Conservation (phyloP, 2,888 invertebrate genomes). For the Entomobrya multifasciata region DNA sequence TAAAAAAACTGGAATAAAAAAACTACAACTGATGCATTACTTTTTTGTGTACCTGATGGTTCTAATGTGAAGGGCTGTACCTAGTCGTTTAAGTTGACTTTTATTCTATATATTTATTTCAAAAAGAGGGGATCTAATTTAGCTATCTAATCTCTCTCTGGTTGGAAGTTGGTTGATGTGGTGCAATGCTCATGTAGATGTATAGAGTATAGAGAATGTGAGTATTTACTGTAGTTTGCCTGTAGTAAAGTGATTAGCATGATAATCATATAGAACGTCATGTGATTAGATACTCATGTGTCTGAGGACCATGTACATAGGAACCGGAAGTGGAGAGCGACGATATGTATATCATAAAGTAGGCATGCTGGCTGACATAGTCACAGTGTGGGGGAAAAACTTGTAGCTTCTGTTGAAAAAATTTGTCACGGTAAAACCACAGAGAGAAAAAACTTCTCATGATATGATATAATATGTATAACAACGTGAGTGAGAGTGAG, state of each 20-base stretch:
- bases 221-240: background rate
- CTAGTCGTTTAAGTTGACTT: constrained; percentile 60
- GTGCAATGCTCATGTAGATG: background rate
- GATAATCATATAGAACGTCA: constrained; percentile 32
- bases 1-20: constrained; percentile 26
- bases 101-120: constrained; percentile 51
- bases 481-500: too few species aligned
- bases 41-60: constrained; percentile 11
- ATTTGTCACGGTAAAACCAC: background rate
- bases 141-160: constrained; percentile 48
- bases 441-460: constrained; percentile 16
- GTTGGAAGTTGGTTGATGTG: background rate
- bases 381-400: constrained; percentile 43
- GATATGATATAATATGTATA: background rate
- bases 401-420: constrained; percentile 37
- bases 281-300: too few species aligned
- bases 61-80: constrained; percentile 57
- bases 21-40: constrained; percentile 32
- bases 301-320: constrained; percentile 34
- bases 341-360: constrained; percentile 10
- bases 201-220: background rate
- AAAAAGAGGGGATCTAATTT: constrained; percentile 53
- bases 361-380: constrained; percentile 46
- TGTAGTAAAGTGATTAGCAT: constrained; percentile 64
- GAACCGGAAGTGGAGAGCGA: constrained; percentile 66